phyloP scores from a whole-genome alignment of 2,888 invertebrate species.

The Sabellastarte sp. region DNA sequence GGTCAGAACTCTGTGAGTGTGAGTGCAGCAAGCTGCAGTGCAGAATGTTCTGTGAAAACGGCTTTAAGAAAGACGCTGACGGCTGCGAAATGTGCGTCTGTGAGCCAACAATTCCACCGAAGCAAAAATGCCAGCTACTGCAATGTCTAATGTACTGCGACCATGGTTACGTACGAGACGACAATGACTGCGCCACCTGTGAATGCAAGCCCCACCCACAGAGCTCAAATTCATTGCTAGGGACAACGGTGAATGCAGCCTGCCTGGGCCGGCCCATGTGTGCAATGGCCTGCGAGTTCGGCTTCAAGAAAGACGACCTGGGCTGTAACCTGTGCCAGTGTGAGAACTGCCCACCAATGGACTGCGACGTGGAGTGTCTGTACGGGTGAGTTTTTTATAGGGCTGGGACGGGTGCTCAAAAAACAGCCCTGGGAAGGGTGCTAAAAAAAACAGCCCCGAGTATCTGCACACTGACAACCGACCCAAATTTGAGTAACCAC shows the following conservation, averaged over 20 bases:
- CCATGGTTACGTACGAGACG: background rate
- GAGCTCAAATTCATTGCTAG: no score
- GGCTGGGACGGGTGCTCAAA: no score
- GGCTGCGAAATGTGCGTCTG: constrained; percentile 1
- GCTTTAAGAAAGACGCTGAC: background rate
- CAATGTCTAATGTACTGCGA: constrained; percentile 5
- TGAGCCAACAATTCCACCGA: no score
- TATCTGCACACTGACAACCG: no score
- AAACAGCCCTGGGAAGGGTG: no score
- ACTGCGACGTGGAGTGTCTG: no score
- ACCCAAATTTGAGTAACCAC: no score
- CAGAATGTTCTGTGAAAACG: background rate
- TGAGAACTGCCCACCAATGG: background rate
- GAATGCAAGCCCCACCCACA: background rate
- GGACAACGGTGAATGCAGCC: no score
- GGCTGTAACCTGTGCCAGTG: constrained; percentile 1
- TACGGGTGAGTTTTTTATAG: no score
- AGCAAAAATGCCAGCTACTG: no score
- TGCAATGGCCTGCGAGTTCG: background rate
- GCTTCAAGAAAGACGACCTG: background rate
- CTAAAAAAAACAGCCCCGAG: no score
- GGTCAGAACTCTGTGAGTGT: background rate
- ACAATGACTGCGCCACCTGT: background rate
- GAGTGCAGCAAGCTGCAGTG: background rate
- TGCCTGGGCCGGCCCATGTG: background rate